These are phyloP conservation scores for Drosophila repleta DNA, from an alignment of 1,140 invertebrate species.

Conservation along the genomic window DNA sequence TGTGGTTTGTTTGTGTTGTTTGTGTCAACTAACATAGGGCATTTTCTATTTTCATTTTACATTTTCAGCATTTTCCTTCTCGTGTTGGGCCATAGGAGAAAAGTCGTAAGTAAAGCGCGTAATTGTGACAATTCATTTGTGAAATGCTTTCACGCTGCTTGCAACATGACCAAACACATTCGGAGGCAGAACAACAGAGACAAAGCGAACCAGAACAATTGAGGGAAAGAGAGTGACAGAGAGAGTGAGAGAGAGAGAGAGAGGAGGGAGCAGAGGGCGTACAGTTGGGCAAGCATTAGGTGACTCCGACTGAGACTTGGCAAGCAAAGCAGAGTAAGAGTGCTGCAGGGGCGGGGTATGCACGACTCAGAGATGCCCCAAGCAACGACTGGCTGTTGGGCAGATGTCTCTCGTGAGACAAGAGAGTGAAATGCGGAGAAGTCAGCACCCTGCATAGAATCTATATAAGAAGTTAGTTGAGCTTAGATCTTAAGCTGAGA, in stretches of 20 bases:
- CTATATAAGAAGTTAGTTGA: too few relatives aligned
- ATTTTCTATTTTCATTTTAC: slow-evolving; percentile 26
- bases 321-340: too few relatives aligned
- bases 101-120: slow-evolving; percentile 32
- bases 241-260: background rate
- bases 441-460: too few relatives aligned
- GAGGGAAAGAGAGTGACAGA: too few relatives aligned
- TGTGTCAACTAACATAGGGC: slow-evolving; percentile 46
- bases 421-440: too few relatives aligned
- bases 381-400: too few relatives aligned
- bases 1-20: background rate
- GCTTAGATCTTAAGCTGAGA: too few relatives aligned
- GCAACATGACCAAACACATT: background rate
- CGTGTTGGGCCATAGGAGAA: too few relatives aligned
- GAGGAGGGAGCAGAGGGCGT: background rate
- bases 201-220: background rate
- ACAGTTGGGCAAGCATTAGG: background rate
- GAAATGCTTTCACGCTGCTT: slow-evolving; percentile 1
- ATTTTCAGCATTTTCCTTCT: background rate
- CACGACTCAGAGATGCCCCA: too few relatives aligned
- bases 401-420: too few relatives aligned
- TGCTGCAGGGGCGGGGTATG: too few relatives aligned
- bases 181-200: background rate
- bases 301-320: too few relatives aligned
- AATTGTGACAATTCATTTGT: slow-evolving; percentile 42